Base-by-base conservation (phyloP, 2,888 invertebrate genomes). In the Drosophila stalkeri region DNA sequence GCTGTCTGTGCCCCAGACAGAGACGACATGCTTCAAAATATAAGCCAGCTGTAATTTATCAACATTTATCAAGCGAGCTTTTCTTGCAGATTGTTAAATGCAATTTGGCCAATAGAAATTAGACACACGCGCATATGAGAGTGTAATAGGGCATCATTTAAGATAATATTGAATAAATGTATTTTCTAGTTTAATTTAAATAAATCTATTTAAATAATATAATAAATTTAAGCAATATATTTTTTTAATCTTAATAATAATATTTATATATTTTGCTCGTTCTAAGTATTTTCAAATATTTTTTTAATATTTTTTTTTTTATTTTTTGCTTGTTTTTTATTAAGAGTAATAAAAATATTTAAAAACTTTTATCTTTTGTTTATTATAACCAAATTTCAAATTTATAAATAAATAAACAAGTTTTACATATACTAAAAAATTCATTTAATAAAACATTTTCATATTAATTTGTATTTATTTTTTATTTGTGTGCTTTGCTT, bases 1-100 rank as follows among this genome's bases (percentile, higher is more conserved):
- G 57, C 65, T 70, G 56, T 63, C 74, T 66, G 51, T 41, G 56
- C 18, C 46, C 23, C 11, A 75, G 49, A 57, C 49, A 46, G 49
- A 39, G 46, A 82, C 80, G 63, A 69, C 69, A 57, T 65, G 56
- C 41, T 12, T 12, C 20, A 37, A 37, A 23, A 20, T 37, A 39
- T 23, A 64, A 65, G 52, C 65, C 51, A 18, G 43, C 35, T 60
- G 60, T 60, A 75, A 83, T 81, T 69, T 74, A 77, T 66, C 39
- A 64, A 54, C 71, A 86, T 67, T 75, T 73, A 86, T 86, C 72
- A 67, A 52, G 37, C 47, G 54, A 46, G 31, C 46, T 47, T 63
- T 60, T 57, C 52, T 49, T 47, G 35, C 2, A 14, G 16, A n/a
- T 6, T 20, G 39, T 57, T 39, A 39, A 41, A 33, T 16, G 18